phyloP scores from a whole-genome alignment of 64 coral and sea anemone species.

The Porites australiensis region DNA sequence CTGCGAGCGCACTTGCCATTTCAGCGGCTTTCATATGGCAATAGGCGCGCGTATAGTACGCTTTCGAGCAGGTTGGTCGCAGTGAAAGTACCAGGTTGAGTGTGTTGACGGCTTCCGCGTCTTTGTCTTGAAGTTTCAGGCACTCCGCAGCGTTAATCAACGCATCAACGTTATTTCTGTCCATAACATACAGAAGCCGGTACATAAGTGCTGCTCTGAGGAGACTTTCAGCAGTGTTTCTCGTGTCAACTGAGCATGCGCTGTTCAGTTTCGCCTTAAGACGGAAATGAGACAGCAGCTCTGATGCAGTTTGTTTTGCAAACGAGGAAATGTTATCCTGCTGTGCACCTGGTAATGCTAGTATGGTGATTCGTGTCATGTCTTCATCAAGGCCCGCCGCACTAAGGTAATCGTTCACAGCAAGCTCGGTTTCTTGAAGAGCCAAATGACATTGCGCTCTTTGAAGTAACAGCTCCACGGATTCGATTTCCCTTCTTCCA shows the following conservation, averaged over 20 bases:
- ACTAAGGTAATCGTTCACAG: conserved; percentile 72
- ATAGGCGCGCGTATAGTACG: conserved; percentile 63
- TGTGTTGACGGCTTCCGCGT: conserved; percentile 57
- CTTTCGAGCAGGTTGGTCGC: conserved; percentile 63
- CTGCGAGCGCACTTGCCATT: conserved; percentile 59
- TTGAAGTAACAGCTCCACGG: conserved; percentile 66
- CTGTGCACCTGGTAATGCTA: conserved; percentile 36
- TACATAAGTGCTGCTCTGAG: conserved; percentile 59
- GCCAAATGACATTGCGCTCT: conserved; percentile 72
- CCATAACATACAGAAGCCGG: conserved; percentile 59
- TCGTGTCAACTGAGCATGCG: conserved; percentile 73
- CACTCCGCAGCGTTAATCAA: conserved; percentile 78
- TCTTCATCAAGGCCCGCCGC: conserved; percentile 71
- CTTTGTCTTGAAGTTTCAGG: conserved; percentile 67
- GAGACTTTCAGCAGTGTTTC: conserved; percentile 70
- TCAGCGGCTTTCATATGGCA: conserved; percentile 71
- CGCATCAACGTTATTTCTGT: conserved; percentile 72
- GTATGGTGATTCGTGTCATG: conserved; percentile 53
- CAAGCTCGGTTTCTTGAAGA: conserved; percentile 58
- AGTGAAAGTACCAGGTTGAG: conserved; percentile 44
- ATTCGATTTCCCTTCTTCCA: conserved; percentile 26
- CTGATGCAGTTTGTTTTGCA: conserved; percentile 62
- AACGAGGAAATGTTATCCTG: conserved; percentile 31
- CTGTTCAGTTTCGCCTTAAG: conserved; percentile 58
- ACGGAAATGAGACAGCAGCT: conserved; percentile 69